Base-by-base conservation (phyloP, 2,113 vertebrate species). In the Boleophthalmus pectinirostris region DNA sequence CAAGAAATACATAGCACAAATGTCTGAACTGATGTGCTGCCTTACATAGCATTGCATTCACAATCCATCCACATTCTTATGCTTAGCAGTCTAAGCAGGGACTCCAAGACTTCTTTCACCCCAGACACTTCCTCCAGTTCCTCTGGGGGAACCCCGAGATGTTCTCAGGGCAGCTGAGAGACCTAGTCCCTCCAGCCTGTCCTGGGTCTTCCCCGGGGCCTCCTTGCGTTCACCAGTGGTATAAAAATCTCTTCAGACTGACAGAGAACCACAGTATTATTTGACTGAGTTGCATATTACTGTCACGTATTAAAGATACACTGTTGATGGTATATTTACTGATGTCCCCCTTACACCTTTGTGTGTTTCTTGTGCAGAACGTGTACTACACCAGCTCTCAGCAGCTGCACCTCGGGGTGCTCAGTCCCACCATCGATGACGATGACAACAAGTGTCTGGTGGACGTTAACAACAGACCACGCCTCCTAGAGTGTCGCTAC, bases 391-490 rank as follows among this genome's bases (percentile, higher is more conserved):
- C 94, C 12, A 96, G 95, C 88, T 93, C 92, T 68, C 95, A 97
- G 92, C 96, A 96, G 93, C 91, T 99, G 21, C 95, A 95, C 1
- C 92, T 99, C 75, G 97, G 97, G 1, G 85, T 95, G 81, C 90
- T 99, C 81, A 98, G 97, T 74, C 96, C 97, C 54, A 98, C 96
- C 0, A 91, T 98, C 0, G 97, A 98, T 0, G 97, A 98, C 0
- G 95, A 96, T 3, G 97, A 99, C 92, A 99, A 98, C 92, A 95
- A 96, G 90, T 99, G 97, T 92, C 92, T 99, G 93, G 97, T 99
- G 84, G 97, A 98, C n/a, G 96, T 98, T 82, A 98, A 98, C 91
- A 94, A 95, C 87, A 92, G 93, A 57, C 97, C 96, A 1, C 84
- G 96, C 80, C 95, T 98, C 80, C 95, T 99, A 70, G 97, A 99